These are phyloP conservation scores for Tipula confusa DNA, from an alignment of 2,888 invertebrate species.

Conservation along the genomic window DNA sequence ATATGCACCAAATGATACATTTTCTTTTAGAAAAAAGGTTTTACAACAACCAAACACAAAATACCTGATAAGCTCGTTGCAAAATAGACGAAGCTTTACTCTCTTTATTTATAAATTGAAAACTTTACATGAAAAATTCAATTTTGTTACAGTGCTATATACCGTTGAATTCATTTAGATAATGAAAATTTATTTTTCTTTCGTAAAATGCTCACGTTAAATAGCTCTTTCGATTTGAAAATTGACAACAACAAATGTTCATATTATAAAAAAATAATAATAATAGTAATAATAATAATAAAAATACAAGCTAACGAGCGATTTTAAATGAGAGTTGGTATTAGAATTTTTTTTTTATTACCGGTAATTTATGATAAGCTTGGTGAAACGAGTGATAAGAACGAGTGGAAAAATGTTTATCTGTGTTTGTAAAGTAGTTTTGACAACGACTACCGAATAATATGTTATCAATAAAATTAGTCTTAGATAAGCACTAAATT, in stretches of 20 bases:
- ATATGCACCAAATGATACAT: not conserved
- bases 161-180: not conserved
- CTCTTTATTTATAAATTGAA: slow-evolving; percentile 1
- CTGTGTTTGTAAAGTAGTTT: no score
- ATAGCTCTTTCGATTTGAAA: not conserved
- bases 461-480: no score
- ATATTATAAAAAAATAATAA: no score
- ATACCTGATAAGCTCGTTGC: not conserved
- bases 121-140: not conserved
- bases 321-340: not conserved
- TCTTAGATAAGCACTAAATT: no score
- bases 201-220: not conserved
- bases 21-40: not conserved
- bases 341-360: not conserved
- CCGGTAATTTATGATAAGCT: not conserved
- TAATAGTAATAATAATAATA: not conserved
- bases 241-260: not conserved
- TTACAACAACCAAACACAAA: not conserved
- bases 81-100: not conserved
- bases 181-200: not conserved
- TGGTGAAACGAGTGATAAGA: not conserved
- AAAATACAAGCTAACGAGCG: not conserved
- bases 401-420: no score
- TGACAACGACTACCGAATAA: no score
- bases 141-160: not conserved